Evolutionary conservation across 1,140 invertebrate species (phyloP).

Genomic region (Acromyrmex charruanus): DNA sequence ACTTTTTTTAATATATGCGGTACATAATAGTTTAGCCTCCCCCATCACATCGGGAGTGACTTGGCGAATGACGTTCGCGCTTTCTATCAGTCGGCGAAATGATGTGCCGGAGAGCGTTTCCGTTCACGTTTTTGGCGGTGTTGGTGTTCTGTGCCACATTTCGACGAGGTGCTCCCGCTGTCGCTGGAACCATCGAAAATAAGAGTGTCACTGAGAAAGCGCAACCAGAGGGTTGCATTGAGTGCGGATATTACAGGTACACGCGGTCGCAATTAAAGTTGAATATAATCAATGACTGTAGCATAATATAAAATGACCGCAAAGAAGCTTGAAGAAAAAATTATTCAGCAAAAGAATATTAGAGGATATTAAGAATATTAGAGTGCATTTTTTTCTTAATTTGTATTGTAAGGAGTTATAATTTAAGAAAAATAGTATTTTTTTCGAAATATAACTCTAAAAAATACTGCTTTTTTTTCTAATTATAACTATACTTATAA

Average conservation of each 20-base stretch:
- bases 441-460: neutral
- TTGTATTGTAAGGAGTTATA: constrained; percentile 17
- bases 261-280: neutral
- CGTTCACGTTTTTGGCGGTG: constrained; percentile 63
- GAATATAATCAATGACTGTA: neutral
- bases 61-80: constrained; percentile 43
- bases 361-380: too few species aligned
- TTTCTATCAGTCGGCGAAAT: constrained; percentile 78
- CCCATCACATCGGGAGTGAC: constrained; percentile 25
- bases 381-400: neutral
- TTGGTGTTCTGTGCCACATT: constrained; percentile 48
- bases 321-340: neutral
- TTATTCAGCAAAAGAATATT: neutral
- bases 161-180: constrained; percentile 42
- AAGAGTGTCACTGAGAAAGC: constrained; percentile 56
- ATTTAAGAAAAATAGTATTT: neutral
- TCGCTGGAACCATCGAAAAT: constrained; percentile 32
- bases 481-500: neutral
- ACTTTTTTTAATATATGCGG: constrained; percentile 20
- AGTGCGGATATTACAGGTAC: constrained; percentile 79
- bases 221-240: constrained; percentile 70
- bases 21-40: constrained; percentile 30
- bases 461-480: neutral
- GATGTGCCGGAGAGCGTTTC: constrained; percentile 74
- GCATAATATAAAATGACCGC: neutral